Percentiles rank a stretch among this genome's conserved stretches.
Conservation (phyloP, 2,888 invertebrate species). For the Acrobeloides nanus region DNA sequence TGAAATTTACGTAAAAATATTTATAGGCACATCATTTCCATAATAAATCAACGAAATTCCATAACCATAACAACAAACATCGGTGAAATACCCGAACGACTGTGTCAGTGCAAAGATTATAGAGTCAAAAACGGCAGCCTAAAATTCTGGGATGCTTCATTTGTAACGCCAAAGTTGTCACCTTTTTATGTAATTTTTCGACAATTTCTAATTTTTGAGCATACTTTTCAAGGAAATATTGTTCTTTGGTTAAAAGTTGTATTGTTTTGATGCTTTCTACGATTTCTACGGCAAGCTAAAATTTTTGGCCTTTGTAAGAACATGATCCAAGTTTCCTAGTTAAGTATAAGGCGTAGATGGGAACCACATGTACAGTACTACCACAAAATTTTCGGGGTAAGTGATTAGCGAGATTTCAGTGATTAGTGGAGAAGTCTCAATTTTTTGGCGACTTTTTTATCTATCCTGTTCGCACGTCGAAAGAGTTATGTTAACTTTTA, state of each 20-base stretch:
- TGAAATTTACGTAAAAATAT: no score
- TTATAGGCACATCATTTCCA: slow-evolving; percentile 3
- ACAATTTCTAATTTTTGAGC: slow-evolving; percentile 1
- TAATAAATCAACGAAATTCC: slow-evolving; percentile 15
- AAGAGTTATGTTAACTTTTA: no score
- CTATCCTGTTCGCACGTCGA: no score
- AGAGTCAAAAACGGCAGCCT: slow-evolving; percentile 11
- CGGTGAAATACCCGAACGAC: slow-evolving; percentile 16
- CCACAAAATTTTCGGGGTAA: no score
- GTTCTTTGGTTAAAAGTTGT: slow-evolving; percentile 54
- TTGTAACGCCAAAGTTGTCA: no score
- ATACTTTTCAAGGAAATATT: slow-evolving; percentile 46
- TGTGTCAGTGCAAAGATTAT: slow-evolving; percentile 18
- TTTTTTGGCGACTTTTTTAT: no score
- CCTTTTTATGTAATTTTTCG: slow-evolving; percentile 4
- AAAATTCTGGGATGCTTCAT: slow-evolving; percentile 1
- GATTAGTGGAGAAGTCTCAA: no score
- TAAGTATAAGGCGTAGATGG: no score
- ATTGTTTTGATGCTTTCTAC: slow-evolving; percentile 57
- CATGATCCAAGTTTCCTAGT: no score
- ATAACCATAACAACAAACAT: slow-evolving; percentile 11
- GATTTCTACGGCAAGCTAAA: slow-evolving; percentile 55
- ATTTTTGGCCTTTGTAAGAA: no score
- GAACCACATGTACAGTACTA: no score
- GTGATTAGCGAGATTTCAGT: no score